Evolutionary conservation across 2,113 vertebrate species (phyloP), one percentile per base, ranked within the genome.

Genomic region (Perca fluviatilis): DNA sequence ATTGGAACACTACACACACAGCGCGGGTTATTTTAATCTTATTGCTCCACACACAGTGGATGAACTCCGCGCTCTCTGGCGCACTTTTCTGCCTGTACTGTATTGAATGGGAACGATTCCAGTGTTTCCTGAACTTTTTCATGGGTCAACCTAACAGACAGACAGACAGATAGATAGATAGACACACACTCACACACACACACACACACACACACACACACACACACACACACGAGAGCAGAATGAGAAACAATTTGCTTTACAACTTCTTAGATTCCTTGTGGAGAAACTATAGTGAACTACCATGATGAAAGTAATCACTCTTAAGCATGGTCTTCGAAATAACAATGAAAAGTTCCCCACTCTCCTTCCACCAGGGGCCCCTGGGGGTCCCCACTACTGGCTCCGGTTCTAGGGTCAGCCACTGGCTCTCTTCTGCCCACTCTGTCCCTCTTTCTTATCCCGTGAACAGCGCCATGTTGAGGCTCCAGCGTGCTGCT

Each of bases 391-490:
- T 79, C 80, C 50, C 25, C 43, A 5, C 30, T 30, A 1, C 62
- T 6, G 54, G 50, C 60, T 57, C 67, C 21, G 12, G 4, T 21
- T 25, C 9, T 30, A 0, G 11, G 8, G 51, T 16, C 53, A 68
- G 65, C 68, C 33, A 4, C 82, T 47, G 74, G 36, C 19, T 74
- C 49, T 70, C 74, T 10, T n/a, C 51, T 75, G 56, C 75, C 64
- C 75, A 21, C 71, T 66, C 58, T 70, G 56, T 50, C 51, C 16
- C 67, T 78, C 63, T 62, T 46, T 70, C 78, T 72, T 23, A 71
- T 73, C 85, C 87, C 77, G 86, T 72, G 83, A 76, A 87, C 85
- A 92, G 93, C 95, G 94, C 95, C 95, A 95, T 95, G 91, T 95
- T 95, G 88, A 84, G 88, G 86, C 79, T 80, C 69, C 80, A 68